Percentiles rank a stretch among this genome's conserved stretches.
Conservation (phyloP, 2,797 vertebrate species). For the Crocidura indochinensis region DNA sequence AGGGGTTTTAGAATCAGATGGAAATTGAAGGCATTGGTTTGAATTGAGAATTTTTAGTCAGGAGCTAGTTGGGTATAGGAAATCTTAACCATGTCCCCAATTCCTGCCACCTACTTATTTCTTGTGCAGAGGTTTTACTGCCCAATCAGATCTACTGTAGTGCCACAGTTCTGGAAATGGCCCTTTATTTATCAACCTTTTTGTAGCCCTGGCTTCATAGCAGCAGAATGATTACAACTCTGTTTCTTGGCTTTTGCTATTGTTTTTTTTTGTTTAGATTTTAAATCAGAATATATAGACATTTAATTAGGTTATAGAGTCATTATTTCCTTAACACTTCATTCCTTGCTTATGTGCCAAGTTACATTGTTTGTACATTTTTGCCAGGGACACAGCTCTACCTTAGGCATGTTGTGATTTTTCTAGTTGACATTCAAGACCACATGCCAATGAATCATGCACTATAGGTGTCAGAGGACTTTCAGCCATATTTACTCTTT, state of each 20-base stretch:
- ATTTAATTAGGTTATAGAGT: background rate
- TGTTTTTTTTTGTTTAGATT: slow-evolving; percentile 6
- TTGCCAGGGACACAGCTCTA: background rate
- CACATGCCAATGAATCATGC: background rate
- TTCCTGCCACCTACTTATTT: background rate
- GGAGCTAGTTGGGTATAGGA: background rate
- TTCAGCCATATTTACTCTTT: background rate
- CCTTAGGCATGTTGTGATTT: background rate
- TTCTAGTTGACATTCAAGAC: background rate
- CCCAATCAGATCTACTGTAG: background rate
- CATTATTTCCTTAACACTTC: background rate
- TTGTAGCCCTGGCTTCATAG: slow-evolving; percentile 1
- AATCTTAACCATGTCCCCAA: background rate
- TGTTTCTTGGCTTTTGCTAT: slow-evolving; percentile 1
- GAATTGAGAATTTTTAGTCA: background rate
- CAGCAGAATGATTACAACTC: slow-evolving; percentile 15
- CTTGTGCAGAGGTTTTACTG: too few species aligned
- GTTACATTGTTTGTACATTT: background rate
- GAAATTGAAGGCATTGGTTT: background rate
- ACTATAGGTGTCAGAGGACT: background rate
- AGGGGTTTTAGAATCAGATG: background rate
- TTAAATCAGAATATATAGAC: background rate
- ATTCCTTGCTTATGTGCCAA: background rate
- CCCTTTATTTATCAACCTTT: background rate
- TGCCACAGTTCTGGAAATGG: background rate